Evolutionary conservation across 1,140 invertebrate genomes (phyloP).

Genomic region (Antheraea pernyi): DNA sequence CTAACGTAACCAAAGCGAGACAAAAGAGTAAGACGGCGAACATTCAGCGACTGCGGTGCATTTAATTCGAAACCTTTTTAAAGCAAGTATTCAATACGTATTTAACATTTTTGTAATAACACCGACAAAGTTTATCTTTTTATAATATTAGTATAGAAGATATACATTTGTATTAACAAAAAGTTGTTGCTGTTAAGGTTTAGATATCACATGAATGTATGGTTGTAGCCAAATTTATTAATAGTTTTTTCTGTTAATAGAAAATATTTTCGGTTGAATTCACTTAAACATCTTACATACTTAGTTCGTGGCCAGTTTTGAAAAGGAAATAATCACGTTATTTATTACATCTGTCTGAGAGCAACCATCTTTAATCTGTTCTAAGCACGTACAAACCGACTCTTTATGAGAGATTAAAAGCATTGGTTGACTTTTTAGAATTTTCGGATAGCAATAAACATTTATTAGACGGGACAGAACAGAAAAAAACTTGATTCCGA

Average conservation of each 20-base stretch:
- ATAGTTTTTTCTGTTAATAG: slow-evolving; percentile 54
- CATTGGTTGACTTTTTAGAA: slow-evolving; percentile 54
- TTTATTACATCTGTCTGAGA: slow-evolving; percentile 64
- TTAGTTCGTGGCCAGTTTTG: slow-evolving; percentile 50
- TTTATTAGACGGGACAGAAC: slow-evolving; percentile 35
- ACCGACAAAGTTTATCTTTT: too few species aligned
- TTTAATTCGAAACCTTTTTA: too few species aligned
- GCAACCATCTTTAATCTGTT: slow-evolving; percentile 69
- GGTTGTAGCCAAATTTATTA: slow-evolving; percentile 5
- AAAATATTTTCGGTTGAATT: slow-evolving; percentile 54
- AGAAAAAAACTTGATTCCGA: slow-evolving; percentile 39
- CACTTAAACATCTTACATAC: slow-evolving; percentile 34
- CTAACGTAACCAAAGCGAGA: too few species aligned
- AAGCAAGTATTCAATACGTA: too few species aligned
- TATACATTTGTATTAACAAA: too few species aligned
- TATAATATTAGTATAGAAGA: too few species aligned
- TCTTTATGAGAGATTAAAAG: slow-evolving; percentile 68
- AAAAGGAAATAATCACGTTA: slow-evolving; percentile 74
- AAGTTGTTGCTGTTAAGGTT: too few species aligned
- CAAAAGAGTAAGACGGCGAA: too few species aligned
- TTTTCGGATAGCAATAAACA: slow-evolving; percentile 54
- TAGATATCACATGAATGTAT: background rate
- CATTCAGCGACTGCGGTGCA: too few species aligned
- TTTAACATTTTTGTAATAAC: too few species aligned
- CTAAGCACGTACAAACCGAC: slow-evolving; percentile 61